phyloP scores from a whole-genome alignment of 2,888 invertebrate species.

The Cephus runcator region DNA sequence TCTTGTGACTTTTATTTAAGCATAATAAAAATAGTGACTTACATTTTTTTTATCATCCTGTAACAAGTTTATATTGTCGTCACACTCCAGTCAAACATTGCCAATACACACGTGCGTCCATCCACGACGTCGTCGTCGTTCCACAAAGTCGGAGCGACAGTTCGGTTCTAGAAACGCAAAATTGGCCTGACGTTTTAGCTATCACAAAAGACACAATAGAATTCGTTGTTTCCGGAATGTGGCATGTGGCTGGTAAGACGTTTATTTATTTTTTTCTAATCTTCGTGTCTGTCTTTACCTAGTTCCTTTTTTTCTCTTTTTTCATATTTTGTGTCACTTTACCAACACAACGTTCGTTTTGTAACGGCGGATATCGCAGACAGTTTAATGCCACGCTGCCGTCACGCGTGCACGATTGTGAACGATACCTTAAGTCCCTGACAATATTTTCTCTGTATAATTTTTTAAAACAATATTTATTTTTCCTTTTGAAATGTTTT shows the following conservation, averaged over 20 bases:
- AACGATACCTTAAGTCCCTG: neutral
- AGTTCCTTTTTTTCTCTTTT: constrained; percentile 3
- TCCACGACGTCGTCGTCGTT: neutral
- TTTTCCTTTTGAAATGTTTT: neutral
- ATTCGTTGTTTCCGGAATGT: constrained; percentile 61
- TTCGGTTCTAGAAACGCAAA: constrained; percentile 35
- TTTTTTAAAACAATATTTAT: neutral
- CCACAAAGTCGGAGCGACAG: neutral
- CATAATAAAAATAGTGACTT: neutral
- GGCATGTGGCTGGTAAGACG: constrained; percentile 53
- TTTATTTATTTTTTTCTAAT: constrained; percentile 21
- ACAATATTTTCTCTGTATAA: neutral
- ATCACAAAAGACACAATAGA: constrained; percentile 65
- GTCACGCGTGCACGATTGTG: constrained; percentile 45
- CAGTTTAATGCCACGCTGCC: constrained; percentile 55
- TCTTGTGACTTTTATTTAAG: neutral
- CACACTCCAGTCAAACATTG: neutral
- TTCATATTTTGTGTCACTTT: constrained; percentile 26
- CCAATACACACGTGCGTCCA: neutral
- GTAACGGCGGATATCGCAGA: constrained; percentile 60
- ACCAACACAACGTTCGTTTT: constrained; percentile 35
- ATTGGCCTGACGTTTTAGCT: constrained; percentile 64
- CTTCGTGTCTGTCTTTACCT: constrained; percentile 16
- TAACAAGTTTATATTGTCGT: neutral
- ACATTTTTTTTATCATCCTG: neutral